Percentiles rank a stretch among this genome's conserved stretches.
These are phyloP conservation scores for Trematomus bernacchii DNA, from an alignment of 2,797 vertebrate genomes.

Conservation along the genomic window DNA sequence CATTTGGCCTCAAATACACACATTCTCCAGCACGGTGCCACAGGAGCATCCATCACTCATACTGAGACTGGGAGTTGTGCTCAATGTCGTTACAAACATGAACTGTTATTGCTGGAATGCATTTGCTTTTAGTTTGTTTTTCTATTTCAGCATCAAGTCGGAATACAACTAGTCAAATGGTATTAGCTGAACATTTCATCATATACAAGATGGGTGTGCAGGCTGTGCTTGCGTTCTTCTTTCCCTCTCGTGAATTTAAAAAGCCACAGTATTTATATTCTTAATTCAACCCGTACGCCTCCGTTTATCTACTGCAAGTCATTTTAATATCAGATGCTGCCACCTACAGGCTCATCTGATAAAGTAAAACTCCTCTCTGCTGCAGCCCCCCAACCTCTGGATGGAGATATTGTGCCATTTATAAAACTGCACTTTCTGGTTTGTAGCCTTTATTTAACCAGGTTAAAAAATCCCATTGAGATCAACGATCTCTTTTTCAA, in stretches of 20 bases:
- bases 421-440: constrained; percentile 19
- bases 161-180: background rate
- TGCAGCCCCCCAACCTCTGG: constrained; percentile 61
- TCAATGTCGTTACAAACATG: background rate
- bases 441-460: too few species aligned
- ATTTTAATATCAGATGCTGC: constrained; percentile 63
- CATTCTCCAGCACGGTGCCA: constrained; percentile 34
- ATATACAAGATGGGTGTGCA: background rate
- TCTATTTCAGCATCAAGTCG: background rate
- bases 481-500: too few species aligned
- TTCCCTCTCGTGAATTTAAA: background rate
- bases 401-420: constrained; percentile 72
- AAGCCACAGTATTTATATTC: background rate
- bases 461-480: too few species aligned
- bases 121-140: background rate
- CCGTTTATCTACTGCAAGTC: background rate
- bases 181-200: background rate
- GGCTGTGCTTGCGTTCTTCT: background rate
- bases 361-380: constrained; percentile 15
- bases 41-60: constrained; percentile 38
- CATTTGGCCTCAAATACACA: constrained; percentile 52
- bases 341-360: constrained; percentile 74
- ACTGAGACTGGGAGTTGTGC: constrained; percentile 7
- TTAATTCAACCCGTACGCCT: background rate
- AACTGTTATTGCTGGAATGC: background rate